A percentile compares a stretch with the other conserved stretches of the same genome.
Conservation (phyloP, 2,888 invertebrate species). For the Stenichneumon culpator region DNA sequence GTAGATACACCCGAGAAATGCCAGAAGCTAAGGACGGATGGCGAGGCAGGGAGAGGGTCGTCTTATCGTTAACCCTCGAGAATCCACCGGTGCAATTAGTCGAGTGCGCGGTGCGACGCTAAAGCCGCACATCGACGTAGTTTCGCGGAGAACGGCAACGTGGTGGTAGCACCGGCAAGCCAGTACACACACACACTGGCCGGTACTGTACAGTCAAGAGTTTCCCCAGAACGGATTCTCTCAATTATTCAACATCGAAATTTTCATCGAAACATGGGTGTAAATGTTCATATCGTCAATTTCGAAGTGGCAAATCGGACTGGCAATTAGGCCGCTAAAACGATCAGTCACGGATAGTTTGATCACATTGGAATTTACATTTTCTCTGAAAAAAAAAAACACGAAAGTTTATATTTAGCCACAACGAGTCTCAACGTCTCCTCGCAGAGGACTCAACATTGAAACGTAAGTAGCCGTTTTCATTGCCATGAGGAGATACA, state of each 20-base stretch:
- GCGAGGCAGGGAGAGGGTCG: conserved; percentile 51
- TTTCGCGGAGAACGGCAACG: conserved; percentile 57
- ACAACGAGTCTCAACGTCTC: too few relatives aligned
- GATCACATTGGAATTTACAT: too few relatives aligned
- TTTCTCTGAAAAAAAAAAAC: too few relatives aligned
- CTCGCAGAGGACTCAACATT: not conserved
- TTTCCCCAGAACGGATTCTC: not conserved
- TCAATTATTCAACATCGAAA: not conserved
- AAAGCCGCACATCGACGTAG: conserved; percentile 57
- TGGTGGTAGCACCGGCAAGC: conserved; percentile 31
- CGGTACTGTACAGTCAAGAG: conserved; percentile 29
- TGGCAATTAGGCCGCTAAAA: not conserved
- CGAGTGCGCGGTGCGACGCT: conserved; percentile 61
- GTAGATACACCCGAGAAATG: conserved; percentile 65
- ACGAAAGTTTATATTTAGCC: too few relatives aligned
- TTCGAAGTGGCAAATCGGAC: not conserved
- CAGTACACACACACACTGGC: conserved; percentile 18
- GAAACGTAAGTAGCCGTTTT: not conserved
- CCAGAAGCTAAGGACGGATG: conserved; percentile 59
- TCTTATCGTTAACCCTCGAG: conserved; percentile 71
- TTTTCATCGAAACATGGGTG: not conserved
- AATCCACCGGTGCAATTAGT: conserved; percentile 71
- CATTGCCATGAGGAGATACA: not conserved
- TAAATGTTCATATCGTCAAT: not conserved
- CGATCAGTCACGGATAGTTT: not conserved